These are phyloP conservation scores for Hoplostethus atlanticus DNA, from an alignment of 2,797 vertebrate genomes.

Conservation along the genomic window DNA sequence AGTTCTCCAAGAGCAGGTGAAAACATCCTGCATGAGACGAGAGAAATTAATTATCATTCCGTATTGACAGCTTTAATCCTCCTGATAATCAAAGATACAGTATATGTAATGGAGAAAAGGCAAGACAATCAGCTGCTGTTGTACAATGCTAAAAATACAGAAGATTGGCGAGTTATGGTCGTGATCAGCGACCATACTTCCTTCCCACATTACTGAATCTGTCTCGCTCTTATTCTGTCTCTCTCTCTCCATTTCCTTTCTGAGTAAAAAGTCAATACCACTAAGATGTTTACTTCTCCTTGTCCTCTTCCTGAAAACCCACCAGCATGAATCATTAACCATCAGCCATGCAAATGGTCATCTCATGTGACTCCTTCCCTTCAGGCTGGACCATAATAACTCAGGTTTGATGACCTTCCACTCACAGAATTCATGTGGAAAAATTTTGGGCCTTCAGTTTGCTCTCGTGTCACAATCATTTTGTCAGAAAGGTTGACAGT, in stretches of 20 bases:
- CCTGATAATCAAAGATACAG: too few species aligned
- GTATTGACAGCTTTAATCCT: too few species aligned
- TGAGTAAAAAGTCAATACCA: constrained; percentile 24
- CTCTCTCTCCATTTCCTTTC: constrained; percentile 8
- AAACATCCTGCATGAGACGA: not conserved
- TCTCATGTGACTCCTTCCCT: constrained; percentile 36
- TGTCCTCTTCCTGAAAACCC: constrained; percentile 10
- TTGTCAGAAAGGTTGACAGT: too few species aligned
- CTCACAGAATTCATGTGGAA: not conserved
- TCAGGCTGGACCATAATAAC: constrained; percentile 4
- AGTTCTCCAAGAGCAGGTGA: not conserved
- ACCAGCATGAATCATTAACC: constrained; percentile 53
- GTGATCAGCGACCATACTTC: not conserved
- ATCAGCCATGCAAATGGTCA: constrained; percentile 39
- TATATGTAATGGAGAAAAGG: too few species aligned
- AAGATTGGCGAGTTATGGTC: not conserved
- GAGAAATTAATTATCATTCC: not conserved
- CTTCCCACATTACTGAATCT: constrained; percentile 5
- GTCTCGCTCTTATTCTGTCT: not conserved
- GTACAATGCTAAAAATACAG: too few species aligned
- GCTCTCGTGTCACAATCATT: not conserved
- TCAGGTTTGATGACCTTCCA: not conserved
- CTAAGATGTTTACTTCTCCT: constrained; percentile 23
- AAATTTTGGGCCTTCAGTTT: not conserved
- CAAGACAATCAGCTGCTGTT: too few species aligned